phyloP scores from a whole-genome alignment of 2,797 vertebrate genomes.

The Urocyon cinereoargenteus region DNA sequence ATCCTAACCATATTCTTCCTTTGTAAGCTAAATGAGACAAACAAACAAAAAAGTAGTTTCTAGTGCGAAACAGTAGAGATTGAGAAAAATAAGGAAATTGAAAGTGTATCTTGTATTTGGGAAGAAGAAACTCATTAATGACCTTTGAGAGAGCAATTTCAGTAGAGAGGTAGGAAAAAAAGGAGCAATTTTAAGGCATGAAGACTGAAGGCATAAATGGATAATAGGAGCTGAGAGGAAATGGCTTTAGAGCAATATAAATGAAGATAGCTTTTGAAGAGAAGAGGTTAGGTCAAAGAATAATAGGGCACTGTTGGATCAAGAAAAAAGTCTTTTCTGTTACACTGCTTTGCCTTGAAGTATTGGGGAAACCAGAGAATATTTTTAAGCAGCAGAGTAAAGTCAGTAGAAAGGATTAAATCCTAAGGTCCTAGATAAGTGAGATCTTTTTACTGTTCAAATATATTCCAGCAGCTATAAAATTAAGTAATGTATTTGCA shows the following conservation, averaged over 20 bases:
- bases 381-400: neutral
- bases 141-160: constrained; percentile 28
- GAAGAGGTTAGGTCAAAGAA: constrained; percentile 30
- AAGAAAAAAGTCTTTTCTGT: neutral
- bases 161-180: neutral
- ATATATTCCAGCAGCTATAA: neutral
- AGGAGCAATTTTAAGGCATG: neutral
- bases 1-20: neutral
- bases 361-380: neutral
- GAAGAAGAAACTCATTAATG: neutral
- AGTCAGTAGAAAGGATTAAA: neutral
- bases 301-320: neutral
- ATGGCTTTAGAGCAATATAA: constrained; percentile 9
- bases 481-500: neutral
- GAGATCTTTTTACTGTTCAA: neutral
- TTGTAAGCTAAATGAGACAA: neutral
- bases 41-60: neutral
- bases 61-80: neutral
- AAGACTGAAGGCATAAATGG: neutral
- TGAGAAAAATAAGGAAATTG: neutral
- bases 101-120: neutral
- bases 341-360: neutral
- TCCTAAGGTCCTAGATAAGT: neutral
- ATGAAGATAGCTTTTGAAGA: constrained; percentile 29
- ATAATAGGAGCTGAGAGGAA: constrained; percentile 1